phyloP scores from a whole-genome alignment of 2,888 invertebrate genomes.

The Quadroppia sp. region DNA sequence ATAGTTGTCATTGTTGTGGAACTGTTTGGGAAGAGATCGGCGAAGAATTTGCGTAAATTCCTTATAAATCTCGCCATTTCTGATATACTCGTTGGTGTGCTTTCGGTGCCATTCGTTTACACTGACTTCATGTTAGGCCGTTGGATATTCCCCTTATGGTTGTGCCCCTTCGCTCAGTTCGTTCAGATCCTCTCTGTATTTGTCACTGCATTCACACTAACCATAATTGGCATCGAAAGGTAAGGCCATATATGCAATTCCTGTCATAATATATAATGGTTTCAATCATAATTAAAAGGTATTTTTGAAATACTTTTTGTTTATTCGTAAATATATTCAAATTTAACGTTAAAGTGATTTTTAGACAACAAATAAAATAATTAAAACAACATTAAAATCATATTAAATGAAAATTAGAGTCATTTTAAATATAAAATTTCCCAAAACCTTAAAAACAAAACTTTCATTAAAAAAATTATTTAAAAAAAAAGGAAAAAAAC shows the following conservation, averaged over 20 bases:
- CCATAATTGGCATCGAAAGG: conserved; percentile 36
- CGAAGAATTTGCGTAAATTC: conserved; percentile 29
- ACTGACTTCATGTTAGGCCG: conserved; percentile 36
- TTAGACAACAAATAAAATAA: too few relatives aligned
- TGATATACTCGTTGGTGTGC: conserved; percentile 29
- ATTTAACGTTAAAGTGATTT: too few relatives aligned
- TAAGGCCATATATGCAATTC: background rate
- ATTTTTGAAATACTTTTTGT: too few relatives aligned
- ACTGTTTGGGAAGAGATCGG: conserved; percentile 37
- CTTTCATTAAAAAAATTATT: too few relatives aligned
- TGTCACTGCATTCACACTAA: conserved; percentile 32
- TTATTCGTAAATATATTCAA: too few relatives aligned
- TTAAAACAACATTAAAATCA: too few relatives aligned
- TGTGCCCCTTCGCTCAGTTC: conserved; percentile 31
- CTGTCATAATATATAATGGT: background rate
- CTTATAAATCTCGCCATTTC: conserved; percentile 40
- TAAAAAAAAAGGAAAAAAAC: too few relatives aligned
- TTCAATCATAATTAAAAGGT: background rate
- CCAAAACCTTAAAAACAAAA: too few relatives aligned
- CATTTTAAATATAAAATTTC: too few relatives aligned
- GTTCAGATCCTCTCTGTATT: conserved; percentile 26
- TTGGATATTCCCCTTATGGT: conserved; percentile 36
- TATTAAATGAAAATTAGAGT: too few relatives aligned
- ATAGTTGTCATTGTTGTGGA: conserved; percentile 36
- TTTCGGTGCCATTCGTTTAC: conserved; percentile 37